phyloP scores from a whole-genome alignment of 1,140 invertebrate species.

The Heterodera schachtii region DNA sequence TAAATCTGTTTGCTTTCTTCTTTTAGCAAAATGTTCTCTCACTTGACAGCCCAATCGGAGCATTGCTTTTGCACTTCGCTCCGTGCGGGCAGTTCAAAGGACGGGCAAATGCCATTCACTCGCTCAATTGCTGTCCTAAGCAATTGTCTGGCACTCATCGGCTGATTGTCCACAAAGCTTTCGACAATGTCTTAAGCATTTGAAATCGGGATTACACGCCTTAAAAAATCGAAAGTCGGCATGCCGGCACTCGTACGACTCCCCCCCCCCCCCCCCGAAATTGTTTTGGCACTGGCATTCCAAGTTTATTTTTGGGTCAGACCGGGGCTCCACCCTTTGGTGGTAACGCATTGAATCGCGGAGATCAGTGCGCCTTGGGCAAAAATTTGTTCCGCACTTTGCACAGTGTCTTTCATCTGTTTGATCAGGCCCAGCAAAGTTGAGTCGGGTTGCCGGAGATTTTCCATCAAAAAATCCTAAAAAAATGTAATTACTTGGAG shows the following conservation, averaged over 20 bases:
- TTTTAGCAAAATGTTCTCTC: constrained; percentile 9
- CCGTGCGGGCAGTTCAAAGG: background rate
- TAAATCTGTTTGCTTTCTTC: background rate
- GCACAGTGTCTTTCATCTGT: constrained; percentile 41
- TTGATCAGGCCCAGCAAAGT: constrained; percentile 48
- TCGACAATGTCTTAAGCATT: constrained; percentile 35
- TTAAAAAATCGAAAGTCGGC: no score
- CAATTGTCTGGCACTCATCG: constrained; percentile 13
- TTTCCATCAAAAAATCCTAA: background rate
- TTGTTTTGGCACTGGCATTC: no score
- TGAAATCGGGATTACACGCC: no score
- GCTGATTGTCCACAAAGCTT: constrained; percentile 40
- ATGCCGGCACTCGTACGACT: no score
- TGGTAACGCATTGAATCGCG: constrained; percentile 39
- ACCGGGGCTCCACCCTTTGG: constrained; percentile 51
- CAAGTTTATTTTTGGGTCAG: constrained; percentile 16
- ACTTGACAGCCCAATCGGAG: constrained; percentile 42
- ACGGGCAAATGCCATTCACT: constrained; percentile 27
- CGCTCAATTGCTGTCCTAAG: constrained; percentile 34
- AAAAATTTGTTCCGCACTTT: constrained; percentile 49
- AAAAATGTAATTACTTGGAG: no score
- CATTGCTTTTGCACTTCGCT: constrained; percentile 33
- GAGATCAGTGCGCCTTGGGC: constrained; percentile 39
- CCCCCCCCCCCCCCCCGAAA: no score
- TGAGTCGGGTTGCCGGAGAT: background rate